Evolutionary conservation across 1,140 invertebrate genomes (phyloP).

Genomic region (Hormaphis cornu): DNA sequence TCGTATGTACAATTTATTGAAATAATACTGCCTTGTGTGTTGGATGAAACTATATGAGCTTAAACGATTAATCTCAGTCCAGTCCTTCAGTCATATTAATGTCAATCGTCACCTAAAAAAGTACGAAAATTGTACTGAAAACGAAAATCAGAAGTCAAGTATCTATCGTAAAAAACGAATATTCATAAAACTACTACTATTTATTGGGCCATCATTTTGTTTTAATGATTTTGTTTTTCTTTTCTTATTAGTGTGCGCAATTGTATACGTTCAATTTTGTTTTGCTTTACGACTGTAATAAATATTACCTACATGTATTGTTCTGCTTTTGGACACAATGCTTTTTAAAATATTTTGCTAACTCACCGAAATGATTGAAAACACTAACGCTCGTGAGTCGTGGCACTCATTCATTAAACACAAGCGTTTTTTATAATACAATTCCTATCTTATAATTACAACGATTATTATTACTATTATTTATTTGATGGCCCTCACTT

Average conservation of each 20-base stretch:
- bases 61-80: conserved; percentile 6
- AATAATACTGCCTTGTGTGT: background rate
- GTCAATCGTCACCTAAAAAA: conserved; percentile 12
- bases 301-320: no score
- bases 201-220: conserved; percentile 29
- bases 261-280: background rate
- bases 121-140: background rate
- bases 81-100: conserved; percentile 11
- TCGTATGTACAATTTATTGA: background rate
- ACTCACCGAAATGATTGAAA: background rate
- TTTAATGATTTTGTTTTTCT: conserved; percentile 1
- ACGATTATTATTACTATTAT: background rate
- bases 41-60: conserved; percentile 16
- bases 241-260: background rate
- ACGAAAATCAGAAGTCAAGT: background rate
- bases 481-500: conserved; percentile 12
- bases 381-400: background rate
- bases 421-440: no score
- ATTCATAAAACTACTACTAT: conserved; percentile 15
- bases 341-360: background rate
- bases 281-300: conserved; percentile 15
- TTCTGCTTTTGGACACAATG: conserved; percentile 17
- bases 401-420: background rate
- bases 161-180: background rate
- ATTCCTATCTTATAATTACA: no score